Base-by-base conservation (phyloP, 2,888 invertebrate species). In the Lithophane ornitopus region DNA sequence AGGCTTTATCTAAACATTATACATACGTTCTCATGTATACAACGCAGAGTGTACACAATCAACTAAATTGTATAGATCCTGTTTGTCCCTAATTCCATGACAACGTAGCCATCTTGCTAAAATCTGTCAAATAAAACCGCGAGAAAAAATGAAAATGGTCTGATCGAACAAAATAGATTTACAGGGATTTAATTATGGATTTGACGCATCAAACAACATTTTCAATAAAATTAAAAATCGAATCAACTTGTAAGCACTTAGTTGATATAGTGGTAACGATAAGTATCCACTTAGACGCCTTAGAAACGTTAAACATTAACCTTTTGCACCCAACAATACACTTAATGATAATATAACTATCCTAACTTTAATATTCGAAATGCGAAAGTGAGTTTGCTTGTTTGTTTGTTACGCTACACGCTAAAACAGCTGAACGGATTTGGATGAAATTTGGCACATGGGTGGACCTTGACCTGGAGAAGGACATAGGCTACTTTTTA, bases 1-100 rank as follows among this genome's bases (percentile, higher is more conserved):
- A 52, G 11, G n/a, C 52, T 3, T 52, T 52, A n/a, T 52, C 22
- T 11, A n/a, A 22, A 52, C n/a, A 52, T n/a, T 11, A 52, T 11
- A 52, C n/a, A n/a, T 52, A 52, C 22, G 19, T 49, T 49, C 19
- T 44, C 44, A 74, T 56, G 19, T 34, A n/a, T 73, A 72, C 44
- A 44, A 44, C 34, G n/a, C 16, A 6, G 8, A 34, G 28, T 12
- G 8, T 16, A 54, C 44, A 28, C 34, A 54, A 44, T 41, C n/a
- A 54, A 41, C 3, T 22, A 14, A n/a, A 28, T 34, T 14, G 22
- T 22, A 22, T 8, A 2, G 0, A 8, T 52, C 52, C 52, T 52
- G 11, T 52, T 52, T 52, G 52, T 52, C 3, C 1, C 11, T 52
- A n/a, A n/a, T 52, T 11, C 3, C 3, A 52, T n/a, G 8, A 49